Evolutionary conservation across 1,140 invertebrate species (phyloP).

Genomic region (Philotrypesis tridentata): DNA sequence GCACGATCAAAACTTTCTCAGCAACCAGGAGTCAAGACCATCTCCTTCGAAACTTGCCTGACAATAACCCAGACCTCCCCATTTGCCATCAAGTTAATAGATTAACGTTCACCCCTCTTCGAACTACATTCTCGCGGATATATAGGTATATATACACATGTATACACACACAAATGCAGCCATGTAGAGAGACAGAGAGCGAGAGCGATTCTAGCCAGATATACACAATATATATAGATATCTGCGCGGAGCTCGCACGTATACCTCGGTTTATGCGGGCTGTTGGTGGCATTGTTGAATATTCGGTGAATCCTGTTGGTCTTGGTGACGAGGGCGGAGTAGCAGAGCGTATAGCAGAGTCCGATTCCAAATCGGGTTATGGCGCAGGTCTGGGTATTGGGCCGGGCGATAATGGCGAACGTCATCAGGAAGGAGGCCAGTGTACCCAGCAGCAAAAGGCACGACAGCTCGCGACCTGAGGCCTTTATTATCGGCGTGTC

Average conservation of each 20-base stretch:
- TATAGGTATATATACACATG: too few species aligned
- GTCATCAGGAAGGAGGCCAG: conserved; percentile 76
- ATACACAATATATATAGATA: background rate
- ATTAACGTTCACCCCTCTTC: too few species aligned
- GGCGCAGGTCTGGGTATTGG: conserved; percentile 71
- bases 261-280: conserved; percentile 66
- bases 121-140: too few species aligned
- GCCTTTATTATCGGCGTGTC: conserved; percentile 78
- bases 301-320: conserved; percentile 77
- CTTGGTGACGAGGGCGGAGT: conserved; percentile 77
- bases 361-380: conserved; percentile 76
- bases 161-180: too few species aligned
- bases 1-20: too few species aligned
- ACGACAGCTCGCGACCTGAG: conserved; percentile 73
- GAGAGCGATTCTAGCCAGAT: too few species aligned
- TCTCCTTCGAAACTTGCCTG: too few species aligned
- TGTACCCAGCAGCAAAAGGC: conserved; percentile 67
- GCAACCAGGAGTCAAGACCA: too few species aligned
- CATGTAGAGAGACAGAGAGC: too few species aligned
- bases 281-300: conserved; percentile 69
- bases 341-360: conserved; percentile 76
- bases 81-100: too few species aligned
- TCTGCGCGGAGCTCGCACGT: background rate
- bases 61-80: too few species aligned
- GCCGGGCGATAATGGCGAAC: conserved; percentile 75